These are phyloP conservation scores for Kryptolebias marmoratus DNA, from an alignment of 2,113 vertebrate species.

Conservation along the genomic window DNA sequence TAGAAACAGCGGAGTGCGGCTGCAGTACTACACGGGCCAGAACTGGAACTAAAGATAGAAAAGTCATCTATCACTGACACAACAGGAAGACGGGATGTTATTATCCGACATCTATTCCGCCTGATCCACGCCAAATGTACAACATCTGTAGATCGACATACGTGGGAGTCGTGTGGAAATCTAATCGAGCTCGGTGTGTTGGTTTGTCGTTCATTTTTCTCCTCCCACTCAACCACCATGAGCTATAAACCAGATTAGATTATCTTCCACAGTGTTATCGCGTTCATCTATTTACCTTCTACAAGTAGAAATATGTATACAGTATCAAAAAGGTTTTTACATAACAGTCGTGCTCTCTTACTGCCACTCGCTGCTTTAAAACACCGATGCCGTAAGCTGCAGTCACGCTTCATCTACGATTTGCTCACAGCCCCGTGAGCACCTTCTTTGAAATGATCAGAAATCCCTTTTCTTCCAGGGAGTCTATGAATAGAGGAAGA, in stretches of 20 bases:
- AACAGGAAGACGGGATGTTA: constrained; percentile 37
- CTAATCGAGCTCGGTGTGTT: no score
- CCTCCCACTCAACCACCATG: no score
- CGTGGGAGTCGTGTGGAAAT: no score
- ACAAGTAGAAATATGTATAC: background rate
- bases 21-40: constrained; percentile 28
- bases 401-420: constrained; percentile 19
- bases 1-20: constrained; percentile 65
- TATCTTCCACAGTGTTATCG: constrained; percentile 49
- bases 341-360: constrained; percentile 24
- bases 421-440: background rate
- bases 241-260: constrained; percentile 6
- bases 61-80: constrained; percentile 66
- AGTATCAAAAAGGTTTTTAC: constrained; percentile 10
- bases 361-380: constrained; percentile 8
- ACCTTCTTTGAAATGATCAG: constrained; percentile 13
- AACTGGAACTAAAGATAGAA: constrained; percentile 75
- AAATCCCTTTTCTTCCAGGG: constrained; percentile 2
- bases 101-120: constrained; percentile 37
- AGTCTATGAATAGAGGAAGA: constrained; percentile 46
- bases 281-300: background rate
- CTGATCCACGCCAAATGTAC: constrained; percentile 25
- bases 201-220: no score
- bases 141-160: background rate
- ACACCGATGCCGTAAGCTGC: constrained; percentile 19